These are phyloP conservation scores for Oophaga sylvatica DNA, from an alignment of 2,797 vertebrate species.

Conservation along the genomic window DNA sequence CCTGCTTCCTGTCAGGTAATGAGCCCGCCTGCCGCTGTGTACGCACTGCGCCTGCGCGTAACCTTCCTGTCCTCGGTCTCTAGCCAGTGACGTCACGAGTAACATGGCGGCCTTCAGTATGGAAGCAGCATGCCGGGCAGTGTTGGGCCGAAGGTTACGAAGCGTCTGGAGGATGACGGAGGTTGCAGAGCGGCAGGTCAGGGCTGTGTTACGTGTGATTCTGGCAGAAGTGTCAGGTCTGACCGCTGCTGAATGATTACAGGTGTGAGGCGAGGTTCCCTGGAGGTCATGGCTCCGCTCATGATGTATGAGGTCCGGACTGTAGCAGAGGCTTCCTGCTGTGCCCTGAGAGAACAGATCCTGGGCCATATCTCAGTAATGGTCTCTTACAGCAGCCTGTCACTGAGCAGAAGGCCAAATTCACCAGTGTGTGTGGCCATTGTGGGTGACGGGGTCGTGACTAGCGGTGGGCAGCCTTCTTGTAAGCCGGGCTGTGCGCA, in stretches of 20 bases:
- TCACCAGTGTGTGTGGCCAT: no score
- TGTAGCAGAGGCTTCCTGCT: no score
- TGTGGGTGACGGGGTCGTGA: no score
- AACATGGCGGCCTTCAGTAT: conserved; percentile 57
- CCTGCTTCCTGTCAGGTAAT: no score
- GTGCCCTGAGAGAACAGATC: no score
- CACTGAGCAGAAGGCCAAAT: no score
- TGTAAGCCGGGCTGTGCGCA: no score
- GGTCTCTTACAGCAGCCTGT: no score
- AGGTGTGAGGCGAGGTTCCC: neutral
- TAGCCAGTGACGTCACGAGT: neutral
- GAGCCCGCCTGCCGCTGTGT: neutral
- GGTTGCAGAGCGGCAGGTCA: conserved; percentile 33
- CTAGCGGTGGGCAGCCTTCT: no score
- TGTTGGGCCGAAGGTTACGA: conserved; percentile 3
- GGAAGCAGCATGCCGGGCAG: conserved; percentile 44
- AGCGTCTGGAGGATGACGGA: conserved; percentile 15
- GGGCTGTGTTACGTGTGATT: neutral
- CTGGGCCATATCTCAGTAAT: no score
- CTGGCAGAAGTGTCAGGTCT: neutral
- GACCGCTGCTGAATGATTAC: neutral
- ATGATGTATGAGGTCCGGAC: no score
- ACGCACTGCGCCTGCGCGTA: conserved; percentile 14
- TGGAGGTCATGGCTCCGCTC: conserved; percentile 2
- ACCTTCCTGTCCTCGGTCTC: neutral